Evolutionary conservation across 2,797 vertebrate species (phyloP), one percentile per base, ranked within the genome.

Genomic region (Sebastes matsubarae): DNA sequence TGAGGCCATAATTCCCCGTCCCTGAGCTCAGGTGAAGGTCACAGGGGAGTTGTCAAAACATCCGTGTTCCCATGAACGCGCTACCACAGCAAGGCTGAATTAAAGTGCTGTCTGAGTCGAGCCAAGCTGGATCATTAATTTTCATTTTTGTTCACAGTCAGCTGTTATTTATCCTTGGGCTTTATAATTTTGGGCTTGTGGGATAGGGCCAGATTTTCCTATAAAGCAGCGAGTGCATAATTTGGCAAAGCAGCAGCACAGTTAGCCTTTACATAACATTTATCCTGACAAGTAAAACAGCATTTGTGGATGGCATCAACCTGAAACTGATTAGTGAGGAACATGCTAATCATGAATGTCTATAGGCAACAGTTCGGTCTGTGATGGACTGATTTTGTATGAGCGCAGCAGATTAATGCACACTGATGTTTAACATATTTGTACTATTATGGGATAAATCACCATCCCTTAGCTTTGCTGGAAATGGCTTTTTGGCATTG

Each of bases 11-110:
- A 92, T 81, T 90, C 80, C 73, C 77, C 7, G 68, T 78, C 83
- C 83, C 82, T 84, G 84, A 72, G 86, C 87, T 87, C 61, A 89
- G 84, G 87, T 87, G 86, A 93, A 93, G 92, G 93, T 94, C 94
- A 89, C 60, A 0, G 29, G 87, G 81, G 89, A 87, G 80, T 83
- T 87, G 88, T 88, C 87, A 90, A 89, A 89, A 84, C 65, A 36
- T 87, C 75, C 72, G 24, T 79, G 86, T 86, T 90, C 67, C 36
- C 70, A 67, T 81, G 75, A 94, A 89, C 10, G 7, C 71, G 68
- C 74, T 73, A 78, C 77, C 73, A 70, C 60, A 76, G 85, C 81
- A 85, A 79, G 32, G 70, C 77, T 88, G 81, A 83, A 82, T 89
- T 90, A 73, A 90, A 87, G 82, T 67, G 65, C 71, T 80, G 18